Evolutionary conservation across 2,113 vertebrate species (phyloP), one percentile per base, ranked within the genome.

Genomic region (Kryptolebias marmoratus): DNA sequence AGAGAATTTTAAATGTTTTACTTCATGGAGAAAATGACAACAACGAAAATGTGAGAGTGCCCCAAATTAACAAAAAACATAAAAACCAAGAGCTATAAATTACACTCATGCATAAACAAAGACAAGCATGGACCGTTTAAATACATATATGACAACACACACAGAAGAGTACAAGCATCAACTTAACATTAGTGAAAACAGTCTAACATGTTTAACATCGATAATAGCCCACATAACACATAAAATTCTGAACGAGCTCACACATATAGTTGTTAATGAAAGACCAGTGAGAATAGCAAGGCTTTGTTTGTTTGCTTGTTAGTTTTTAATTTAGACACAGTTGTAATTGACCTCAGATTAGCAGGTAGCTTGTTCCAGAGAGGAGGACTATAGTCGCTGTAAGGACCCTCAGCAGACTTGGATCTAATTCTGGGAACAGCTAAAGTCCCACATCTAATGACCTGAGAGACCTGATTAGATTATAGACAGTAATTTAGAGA

Each of bases 401-500:
- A 61, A 61, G n/a, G n/a, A 45, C 12, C 44, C 27, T 48, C 60
- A 31, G 60, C 44, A 48, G 44, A 16, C 45, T 47, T 30, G 14
- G 22, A 63, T 63, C 27, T 47, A 63, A 63, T 31, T 63, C 27
- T 30, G 42, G 27, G 15, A 63, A 28, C 28, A 49, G 15, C 15
- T 49, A 64, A 64, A 64, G 45, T 11, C 45, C 27, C 47, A 28
- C 18, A 48, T 14, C 44, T 31, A 28, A 64, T 64, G 28, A 49
- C 15, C 61, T 49, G 27, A 62, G 42, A 62, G 42, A 62, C 42
- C 12, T 47, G 45, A 80, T 31, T 5, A 32, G 1, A 52, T 74
- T 14, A 12, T 44, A 64, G 36, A 57, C 14, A 75, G 60, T 48
- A 75, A 75, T 30, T 78, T 71, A 68, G 67, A 69, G 64, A 73